Evolutionary conservation across 2,113 vertebrate species (phyloP).

Genomic region (Aix galericulata): DNA sequence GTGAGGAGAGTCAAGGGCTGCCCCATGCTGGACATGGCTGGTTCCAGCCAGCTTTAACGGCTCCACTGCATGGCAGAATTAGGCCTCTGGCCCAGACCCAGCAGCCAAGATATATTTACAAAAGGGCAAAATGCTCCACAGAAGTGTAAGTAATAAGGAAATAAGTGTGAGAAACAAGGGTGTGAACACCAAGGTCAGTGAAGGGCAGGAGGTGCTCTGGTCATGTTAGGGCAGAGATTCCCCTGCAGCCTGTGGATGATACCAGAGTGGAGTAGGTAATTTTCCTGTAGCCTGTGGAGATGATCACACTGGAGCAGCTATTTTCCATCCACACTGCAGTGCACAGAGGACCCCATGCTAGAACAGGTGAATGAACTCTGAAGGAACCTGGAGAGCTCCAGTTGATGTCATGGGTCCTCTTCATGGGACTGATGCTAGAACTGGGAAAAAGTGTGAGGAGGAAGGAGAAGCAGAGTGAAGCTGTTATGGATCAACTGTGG

Average conservation of each 20-base stretch:
- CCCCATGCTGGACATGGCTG: fast-evolving
- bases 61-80: fast-evolving
- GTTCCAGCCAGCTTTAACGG: fast-evolving
- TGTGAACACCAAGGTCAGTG: neutral
- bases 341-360: no score
- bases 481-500: no score
- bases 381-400: no score
- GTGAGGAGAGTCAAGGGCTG: fast-evolving
- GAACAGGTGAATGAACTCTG: no score
- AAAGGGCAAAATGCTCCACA: neutral
- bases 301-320: no score
- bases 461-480: no score
- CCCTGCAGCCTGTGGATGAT: neutral
- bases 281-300: no score
- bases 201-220: neutral
- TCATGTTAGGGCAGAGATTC: fast-evolving
- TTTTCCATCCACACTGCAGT: no score
- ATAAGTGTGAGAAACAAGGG: neutral
- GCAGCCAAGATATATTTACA: fast-evolving
- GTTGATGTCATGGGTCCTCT: no score
- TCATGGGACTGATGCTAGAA: no score
- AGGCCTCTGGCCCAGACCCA: no score
- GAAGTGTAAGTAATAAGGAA: neutral
- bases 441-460: no score
- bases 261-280: neutral